These are phyloP conservation scores for Trachurus trachurus DNA, from an alignment of 2,797 vertebrate genomes.

Conservation along the genomic window DNA sequence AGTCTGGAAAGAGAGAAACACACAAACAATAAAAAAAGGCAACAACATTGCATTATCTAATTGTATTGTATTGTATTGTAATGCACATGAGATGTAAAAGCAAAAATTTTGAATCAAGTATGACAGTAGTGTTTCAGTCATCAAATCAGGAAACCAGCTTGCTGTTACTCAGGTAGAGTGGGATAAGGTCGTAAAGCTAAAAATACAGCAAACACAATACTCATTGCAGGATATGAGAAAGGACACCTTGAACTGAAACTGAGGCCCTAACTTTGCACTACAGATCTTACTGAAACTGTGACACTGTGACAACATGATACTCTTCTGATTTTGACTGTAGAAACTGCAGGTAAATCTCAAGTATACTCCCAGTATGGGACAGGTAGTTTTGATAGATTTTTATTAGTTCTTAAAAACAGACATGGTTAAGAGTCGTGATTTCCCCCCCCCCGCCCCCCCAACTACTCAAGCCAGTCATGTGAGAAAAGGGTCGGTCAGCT, in stretches of 20 bases:
- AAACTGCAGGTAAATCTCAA: conserved; percentile 36
- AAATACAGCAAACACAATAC: conserved; percentile 50
- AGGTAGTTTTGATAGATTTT: conserved; percentile 21
- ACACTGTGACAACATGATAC: background rate
- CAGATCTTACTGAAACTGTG: conserved; percentile 27
- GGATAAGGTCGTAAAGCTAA: conserved; percentile 30
- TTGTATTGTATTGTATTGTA: too few relatives aligned
- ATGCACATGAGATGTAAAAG: background rate
- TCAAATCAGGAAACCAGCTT: conserved; percentile 23
- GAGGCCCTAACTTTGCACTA: conserved; percentile 17
- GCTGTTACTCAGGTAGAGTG: conserved; percentile 20
- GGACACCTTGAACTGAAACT: conserved; percentile 78
- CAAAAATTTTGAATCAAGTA: conserved; percentile 6
- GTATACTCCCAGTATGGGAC: background rate
- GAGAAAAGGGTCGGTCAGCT: conserved; percentile 42
- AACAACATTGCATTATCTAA: background rate
- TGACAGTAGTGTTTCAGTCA: background rate
- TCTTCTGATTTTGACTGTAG: conserved; percentile 30
- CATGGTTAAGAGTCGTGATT: background rate
- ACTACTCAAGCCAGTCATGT: conserved; percentile 54
- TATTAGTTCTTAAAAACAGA: background rate
- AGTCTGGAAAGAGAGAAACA: conserved; percentile 78
- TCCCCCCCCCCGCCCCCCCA: conserved; percentile 1
- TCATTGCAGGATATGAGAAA: conserved; percentile 75
- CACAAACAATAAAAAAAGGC: background rate